These are phyloP conservation scores for Petromus typicus DNA, from an alignment of 2,113 vertebrate species.

Conservation along the genomic window DNA sequence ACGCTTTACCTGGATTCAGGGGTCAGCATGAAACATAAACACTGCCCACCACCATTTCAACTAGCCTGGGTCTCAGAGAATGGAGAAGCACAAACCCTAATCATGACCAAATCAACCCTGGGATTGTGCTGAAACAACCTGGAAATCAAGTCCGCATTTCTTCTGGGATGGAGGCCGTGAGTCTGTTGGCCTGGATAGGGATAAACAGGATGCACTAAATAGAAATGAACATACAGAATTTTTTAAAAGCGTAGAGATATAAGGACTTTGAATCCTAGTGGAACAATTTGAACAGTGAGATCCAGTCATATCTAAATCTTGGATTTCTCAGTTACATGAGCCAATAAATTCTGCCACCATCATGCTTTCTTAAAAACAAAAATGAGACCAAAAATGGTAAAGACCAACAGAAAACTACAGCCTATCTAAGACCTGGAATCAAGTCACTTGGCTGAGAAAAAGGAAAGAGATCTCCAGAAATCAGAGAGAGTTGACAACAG, in stretches of 20 bases:
- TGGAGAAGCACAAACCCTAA: not conserved
- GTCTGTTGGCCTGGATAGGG: not conserved
- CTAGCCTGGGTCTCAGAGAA: not conserved
- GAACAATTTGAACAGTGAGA: not conserved
- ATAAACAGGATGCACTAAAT: not conserved
- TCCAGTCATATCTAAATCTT: not conserved
- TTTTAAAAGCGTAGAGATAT: not conserved
- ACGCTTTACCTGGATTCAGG: not conserved
- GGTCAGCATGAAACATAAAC: not conserved
- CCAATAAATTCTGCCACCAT: slow-evolving; percentile 8
- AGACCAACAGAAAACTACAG: not conserved
- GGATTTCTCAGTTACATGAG: not conserved
- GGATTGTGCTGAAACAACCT: not conserved
- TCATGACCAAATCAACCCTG: not conserved
- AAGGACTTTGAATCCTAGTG: not conserved
- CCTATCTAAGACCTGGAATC: not conserved
- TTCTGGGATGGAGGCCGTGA: not conserved
- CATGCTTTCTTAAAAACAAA: not conserved
- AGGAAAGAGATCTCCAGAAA: not conserved
- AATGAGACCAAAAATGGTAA: not conserved
- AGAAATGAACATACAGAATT: slow-evolving; percentile 12
- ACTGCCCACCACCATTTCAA: not conserved
- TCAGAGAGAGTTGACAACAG: not conserved
- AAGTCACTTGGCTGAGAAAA: not conserved
- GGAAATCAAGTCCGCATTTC: not conserved